A percentile compares a stretch with the other conserved stretches of the same genome.
phyloP scores from a whole-genome alignment of 1,140 invertebrate genomes.

The Sipha flava region DNA sequence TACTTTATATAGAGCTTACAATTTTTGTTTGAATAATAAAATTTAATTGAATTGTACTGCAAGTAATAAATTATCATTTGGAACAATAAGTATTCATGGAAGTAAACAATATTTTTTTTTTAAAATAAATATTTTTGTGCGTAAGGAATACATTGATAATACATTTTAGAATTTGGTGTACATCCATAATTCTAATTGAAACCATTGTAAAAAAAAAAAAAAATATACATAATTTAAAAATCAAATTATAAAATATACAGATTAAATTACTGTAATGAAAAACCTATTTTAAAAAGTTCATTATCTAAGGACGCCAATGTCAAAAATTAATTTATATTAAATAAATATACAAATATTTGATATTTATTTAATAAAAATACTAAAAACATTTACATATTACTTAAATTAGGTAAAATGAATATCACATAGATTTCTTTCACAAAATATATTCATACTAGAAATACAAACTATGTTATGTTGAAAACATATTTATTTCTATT shows the following conservation, averaged over 20 bases:
- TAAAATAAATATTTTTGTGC: neutral
- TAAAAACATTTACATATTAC: too few relatives aligned
- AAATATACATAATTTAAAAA: neutral
- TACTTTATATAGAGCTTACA: neutral
- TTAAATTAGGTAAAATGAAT: too few relatives aligned
- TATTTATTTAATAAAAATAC: too few relatives aligned
- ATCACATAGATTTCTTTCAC: too few relatives aligned
- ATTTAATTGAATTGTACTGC: conserved; percentile 9
- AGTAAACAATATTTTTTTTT: conserved; percentile 2
- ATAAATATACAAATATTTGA: too few relatives aligned
- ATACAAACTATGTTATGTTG: too few relatives aligned
- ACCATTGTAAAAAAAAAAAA: neutral
- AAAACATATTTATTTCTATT: too few relatives aligned
- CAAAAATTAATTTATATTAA: neutral
- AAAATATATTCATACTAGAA: too few relatives aligned
- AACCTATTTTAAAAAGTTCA: too few relatives aligned
- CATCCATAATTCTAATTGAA: neutral
- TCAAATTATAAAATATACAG: neutral
- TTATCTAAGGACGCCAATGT: neutral
- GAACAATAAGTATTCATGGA: neutral
- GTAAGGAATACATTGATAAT: neutral
- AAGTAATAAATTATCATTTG: conserved; percentile 12
- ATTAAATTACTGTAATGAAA: neutral
- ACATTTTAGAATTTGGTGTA: neutral
- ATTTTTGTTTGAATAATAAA: neutral